A percentile compares a stretch with the other conserved stretches of the same genome.
phyloP scores from a whole-genome alignment of 2,888 invertebrate genomes.

The Ctena decussata region DNA sequence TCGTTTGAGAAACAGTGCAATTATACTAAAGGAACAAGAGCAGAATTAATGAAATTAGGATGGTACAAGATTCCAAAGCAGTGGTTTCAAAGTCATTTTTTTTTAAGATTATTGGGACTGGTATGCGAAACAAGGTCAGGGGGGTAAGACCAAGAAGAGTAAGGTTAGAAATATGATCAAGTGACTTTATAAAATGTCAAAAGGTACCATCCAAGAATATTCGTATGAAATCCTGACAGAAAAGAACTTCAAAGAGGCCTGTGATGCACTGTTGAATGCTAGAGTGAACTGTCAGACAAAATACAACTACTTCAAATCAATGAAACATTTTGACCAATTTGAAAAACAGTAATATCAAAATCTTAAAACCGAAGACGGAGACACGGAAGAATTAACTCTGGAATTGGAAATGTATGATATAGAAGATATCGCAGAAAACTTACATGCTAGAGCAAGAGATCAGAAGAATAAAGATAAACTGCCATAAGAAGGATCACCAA shows the following conservation, averaged over 20 bases:
- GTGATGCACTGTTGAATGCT: background rate
- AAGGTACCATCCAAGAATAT: background rate
- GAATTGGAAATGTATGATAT: background rate
- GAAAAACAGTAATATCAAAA: background rate
- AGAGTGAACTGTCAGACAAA: background rate
- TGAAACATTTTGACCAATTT: background rate
- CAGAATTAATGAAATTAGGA: background rate
- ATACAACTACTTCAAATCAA: background rate
- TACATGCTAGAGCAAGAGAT: background rate
- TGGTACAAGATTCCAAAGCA: background rate
- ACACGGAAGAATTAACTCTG: background rate
- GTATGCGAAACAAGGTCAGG: background rate
- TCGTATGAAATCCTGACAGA: background rate
- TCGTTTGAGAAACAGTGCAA: background rate
- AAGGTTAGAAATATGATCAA: background rate
- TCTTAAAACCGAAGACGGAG: background rate
- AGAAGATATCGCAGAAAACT: background rate
- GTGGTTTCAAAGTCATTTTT: background rate
- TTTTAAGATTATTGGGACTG: background rate
- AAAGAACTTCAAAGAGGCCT: background rate
- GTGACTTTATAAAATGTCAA: background rate
- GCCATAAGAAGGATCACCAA: background rate
- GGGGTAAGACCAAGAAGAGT: background rate
- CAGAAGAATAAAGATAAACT: background rate
- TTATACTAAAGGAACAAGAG: background rate